Conservation (phyloP, 2,888 invertebrate species). For the Microchrysa polita region DNA sequence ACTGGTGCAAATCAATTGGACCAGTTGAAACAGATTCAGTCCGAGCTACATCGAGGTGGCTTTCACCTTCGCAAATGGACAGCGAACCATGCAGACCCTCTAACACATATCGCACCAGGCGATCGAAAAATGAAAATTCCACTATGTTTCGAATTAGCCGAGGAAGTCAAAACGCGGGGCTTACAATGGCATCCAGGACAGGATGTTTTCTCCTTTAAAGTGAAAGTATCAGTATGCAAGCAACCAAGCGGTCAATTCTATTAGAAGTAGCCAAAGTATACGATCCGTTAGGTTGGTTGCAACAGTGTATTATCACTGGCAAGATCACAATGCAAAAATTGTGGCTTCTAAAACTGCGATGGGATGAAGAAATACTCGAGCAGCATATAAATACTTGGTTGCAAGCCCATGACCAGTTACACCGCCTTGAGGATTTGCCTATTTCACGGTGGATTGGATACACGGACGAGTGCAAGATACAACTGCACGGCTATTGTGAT, state of each 20-base stretch:
- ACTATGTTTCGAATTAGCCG: not conserved
- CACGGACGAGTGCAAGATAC: not conserved
- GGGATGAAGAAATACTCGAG: constrained; percentile 11
- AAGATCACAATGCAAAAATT: constrained; percentile 36
- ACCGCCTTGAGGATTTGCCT: not conserved
- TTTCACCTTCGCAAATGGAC: not conserved
- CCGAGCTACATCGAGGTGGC: not conserved
- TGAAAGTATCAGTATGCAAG: no score
- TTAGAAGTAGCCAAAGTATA: no score
- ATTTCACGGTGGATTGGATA: constrained; percentile 24
- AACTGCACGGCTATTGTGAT: constrained; percentile 42
- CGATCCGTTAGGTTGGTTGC: no score
- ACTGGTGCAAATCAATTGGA: constrained; percentile 37
- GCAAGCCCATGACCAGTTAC: not conserved
- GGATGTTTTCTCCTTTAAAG: constrained; percentile 12
- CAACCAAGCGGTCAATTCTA: no score
- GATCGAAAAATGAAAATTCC: not conserved
- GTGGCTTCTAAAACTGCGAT: constrained; percentile 19
- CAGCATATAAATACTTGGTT: not conserved
- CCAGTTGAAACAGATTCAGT: not conserved
- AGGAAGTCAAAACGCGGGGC: constrained; percentile 10
- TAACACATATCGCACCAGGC: not conserved
- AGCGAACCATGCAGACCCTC: not conserved
- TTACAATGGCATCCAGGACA: constrained; percentile 23
- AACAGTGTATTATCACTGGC: no score